Conservation (phyloP, 2,113 vertebrate genomes). For the Myotis yumanensis region DNA sequence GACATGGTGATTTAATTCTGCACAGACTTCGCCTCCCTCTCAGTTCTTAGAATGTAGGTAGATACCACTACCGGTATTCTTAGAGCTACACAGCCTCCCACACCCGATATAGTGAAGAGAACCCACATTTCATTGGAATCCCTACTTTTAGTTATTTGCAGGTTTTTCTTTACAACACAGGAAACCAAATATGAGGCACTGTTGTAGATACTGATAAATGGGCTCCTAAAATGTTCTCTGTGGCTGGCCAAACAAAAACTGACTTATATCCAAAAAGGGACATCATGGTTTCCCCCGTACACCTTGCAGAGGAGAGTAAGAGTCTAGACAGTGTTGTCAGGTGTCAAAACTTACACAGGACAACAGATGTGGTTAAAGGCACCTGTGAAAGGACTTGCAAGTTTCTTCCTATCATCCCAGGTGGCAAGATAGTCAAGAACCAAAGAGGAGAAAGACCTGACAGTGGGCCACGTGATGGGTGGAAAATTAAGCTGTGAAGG, state of each 20-base stretch:
- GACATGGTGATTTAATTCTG: slow-evolving; percentile 75
- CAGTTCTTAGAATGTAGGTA: slow-evolving; percentile 88
- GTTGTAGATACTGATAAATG: slow-evolving; percentile 5
- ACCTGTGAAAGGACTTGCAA: background rate
- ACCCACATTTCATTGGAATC: slow-evolving; percentile 81
- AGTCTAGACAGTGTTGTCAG: background rate
- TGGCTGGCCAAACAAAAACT: background rate
- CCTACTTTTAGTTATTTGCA: slow-evolving; percentile 76
- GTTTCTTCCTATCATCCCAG: background rate
- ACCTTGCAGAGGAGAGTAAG: background rate
- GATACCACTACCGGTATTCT: slow-evolving; percentile 91
- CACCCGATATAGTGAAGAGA: slow-evolving; percentile 62
- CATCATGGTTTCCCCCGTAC: background rate
- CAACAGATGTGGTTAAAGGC: background rate
- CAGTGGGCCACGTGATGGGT: background rate
- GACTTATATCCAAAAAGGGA: background rate
- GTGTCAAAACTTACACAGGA: background rate
- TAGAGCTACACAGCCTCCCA: slow-evolving; percentile 75
- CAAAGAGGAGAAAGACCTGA: background rate
- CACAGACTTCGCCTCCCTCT: slow-evolving; percentile 81
- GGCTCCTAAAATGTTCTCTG: background rate
- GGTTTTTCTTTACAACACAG: slow-evolving; percentile 83
- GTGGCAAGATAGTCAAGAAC: background rate
- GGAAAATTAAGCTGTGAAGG: background rate
- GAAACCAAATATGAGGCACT: slow-evolving; percentile 77